Evolutionary conservation across 2,888 invertebrate species (phyloP), one percentile per base, ranked within the genome.

Genomic region (Phengaris arion): DNA sequence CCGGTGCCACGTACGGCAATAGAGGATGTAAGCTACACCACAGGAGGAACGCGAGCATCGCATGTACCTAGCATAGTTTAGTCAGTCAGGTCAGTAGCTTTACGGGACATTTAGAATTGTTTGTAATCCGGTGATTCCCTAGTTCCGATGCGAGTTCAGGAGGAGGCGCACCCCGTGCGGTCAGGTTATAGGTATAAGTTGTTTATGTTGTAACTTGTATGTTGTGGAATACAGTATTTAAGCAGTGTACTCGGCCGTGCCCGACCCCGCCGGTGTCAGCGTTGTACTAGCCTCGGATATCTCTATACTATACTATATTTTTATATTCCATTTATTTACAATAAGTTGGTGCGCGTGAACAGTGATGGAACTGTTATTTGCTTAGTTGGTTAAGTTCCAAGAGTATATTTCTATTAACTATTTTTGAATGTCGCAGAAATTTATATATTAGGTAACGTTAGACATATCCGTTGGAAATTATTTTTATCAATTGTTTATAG

Each of bases 401-500:
- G 13, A 64, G 35, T 64, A 64, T 64, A 64, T 48, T 69, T 46
- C 48, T 51, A 48, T 48, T 12, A 51, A 74, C 68, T 74, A 46
- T 59, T 57, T 12, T 46, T 46, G 48, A 68, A 51, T n/a, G 51
- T 54, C 68, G 54, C 74, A 68, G 54, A 35, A 35, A 74, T 68
- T 45, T 74, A 54, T 54, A 64, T 79, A 78, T 83, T 87, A 89
- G 86, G 84, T 85, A 85, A 85, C 83, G 78, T 87, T 86, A 87
- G 86, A 91, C 91, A 91, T 91, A 91, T 91, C 91, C 86, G 86
- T 81, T 87, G 87, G 86, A 84, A 85, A 84, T 86, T 87, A 89
- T 86, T 87, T 35, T 86, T 87, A 86, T 84, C 68, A 54, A n/a
- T 74, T 68, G 54, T 52, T 75, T 57, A 72, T 72, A 75, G 68